A percentile compares a stretch with the other conserved stretches of the same genome.
phyloP scores from a whole-genome alignment of 2,888 invertebrate species.

The Candidula unifasciata region DNA sequence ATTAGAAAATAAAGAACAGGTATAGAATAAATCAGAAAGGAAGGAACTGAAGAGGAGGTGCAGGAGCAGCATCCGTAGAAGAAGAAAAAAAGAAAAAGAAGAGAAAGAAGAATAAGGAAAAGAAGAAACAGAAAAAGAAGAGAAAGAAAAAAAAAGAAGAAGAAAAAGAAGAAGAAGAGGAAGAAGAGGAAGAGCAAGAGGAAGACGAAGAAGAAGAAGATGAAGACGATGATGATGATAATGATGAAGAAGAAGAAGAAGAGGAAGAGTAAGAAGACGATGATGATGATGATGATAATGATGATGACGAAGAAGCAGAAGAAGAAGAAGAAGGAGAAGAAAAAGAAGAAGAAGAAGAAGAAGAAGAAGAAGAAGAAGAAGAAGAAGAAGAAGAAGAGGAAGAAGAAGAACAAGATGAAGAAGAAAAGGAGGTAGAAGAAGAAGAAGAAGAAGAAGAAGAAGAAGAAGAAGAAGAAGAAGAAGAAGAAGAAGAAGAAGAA shows the following conservation, averaged over 20 bases:
- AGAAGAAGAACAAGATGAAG: not conserved
- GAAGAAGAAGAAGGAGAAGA: too few species aligned
- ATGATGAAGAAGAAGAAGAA: too few species aligned
- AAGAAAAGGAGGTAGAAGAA: not conserved
- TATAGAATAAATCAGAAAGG: not conserved
- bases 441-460: not conserved
- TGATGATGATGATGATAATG: too few species aligned
- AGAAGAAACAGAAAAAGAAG: too few species aligned
- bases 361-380: not conserved
- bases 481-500: not conserved
- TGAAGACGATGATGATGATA: too few species aligned
- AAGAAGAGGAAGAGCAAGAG: not conserved
- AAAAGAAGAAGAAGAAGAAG: not conserved
- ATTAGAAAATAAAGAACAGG: too few species aligned
- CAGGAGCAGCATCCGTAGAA: not conserved
- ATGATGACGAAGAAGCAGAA: too few species aligned
- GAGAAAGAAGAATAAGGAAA: not conserved
- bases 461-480: not conserved
- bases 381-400: too few species aligned
- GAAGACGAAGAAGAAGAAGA: too few species aligned
- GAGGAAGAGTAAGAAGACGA: too few species aligned
- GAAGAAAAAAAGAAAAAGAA: not conserved
- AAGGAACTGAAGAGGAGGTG: not conserved
- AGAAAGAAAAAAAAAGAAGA: not conserved
- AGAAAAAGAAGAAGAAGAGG: not conserved